phyloP scores from a whole-genome alignment of 1,140 invertebrate species.

The Camponotus pennsylvanicus region DNA sequence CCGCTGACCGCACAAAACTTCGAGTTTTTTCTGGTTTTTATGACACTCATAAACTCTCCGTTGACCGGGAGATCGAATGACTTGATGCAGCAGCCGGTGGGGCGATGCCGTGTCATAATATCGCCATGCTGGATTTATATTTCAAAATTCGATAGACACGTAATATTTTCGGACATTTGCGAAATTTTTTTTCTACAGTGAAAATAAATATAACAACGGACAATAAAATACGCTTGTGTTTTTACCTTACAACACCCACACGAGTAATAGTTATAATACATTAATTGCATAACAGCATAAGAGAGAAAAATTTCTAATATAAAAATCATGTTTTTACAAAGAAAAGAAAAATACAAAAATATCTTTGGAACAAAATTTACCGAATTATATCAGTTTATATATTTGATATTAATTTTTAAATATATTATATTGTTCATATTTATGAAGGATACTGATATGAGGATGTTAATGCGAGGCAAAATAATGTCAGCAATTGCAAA shows the following conservation, averaged over 20 bases:
- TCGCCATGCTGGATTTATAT: conserved; percentile 26
- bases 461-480: background rate
- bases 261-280: background rate
- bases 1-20: conserved; percentile 63
- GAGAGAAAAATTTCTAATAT: too few species aligned
- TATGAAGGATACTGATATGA: background rate
- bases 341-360: background rate
- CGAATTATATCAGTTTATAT: background rate
- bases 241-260: background rate
- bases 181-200: conserved; percentile 3
- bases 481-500: background rate
- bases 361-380: background rate
- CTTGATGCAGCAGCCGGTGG: conserved; percentile 15
- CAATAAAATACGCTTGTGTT: conserved; percentile 6
- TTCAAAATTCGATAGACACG: conserved; percentile 4
- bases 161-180: conserved; percentile 14
- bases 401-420: conserved; percentile 4
- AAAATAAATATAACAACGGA: background rate
- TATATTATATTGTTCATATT: background rate
- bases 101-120: conserved; percentile 7
- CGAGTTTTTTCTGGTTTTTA: conserved; percentile 48
- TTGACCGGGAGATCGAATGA: conserved; percentile 31
- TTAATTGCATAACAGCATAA: too few species aligned
- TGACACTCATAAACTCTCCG: conserved; percentile 47
- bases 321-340: too few species aligned